These are phyloP conservation scores for Drosophila flavopinicola DNA, from an alignment of 2,888 invertebrate species.

Conservation along the genomic window DNA sequence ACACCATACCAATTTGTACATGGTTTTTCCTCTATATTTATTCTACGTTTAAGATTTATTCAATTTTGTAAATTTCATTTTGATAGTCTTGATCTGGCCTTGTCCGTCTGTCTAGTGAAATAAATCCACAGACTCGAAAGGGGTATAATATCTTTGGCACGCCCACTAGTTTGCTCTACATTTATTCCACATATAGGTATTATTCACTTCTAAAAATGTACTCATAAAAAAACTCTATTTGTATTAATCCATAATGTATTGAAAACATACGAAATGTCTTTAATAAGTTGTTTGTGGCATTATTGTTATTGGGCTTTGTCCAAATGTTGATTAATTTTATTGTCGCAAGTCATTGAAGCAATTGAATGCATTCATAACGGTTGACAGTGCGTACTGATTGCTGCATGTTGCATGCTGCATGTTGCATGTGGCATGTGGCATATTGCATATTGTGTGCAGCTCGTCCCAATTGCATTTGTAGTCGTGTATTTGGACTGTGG, in stretches of 20 bases:
- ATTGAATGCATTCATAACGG: constrained; percentile 75
- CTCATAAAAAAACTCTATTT: not conserved
- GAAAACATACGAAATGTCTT: not conserved
- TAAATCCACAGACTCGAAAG: too few species aligned
- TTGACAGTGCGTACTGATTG: constrained; percentile 65
- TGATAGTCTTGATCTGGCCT: too few species aligned
- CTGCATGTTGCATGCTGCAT: constrained; percentile 9
- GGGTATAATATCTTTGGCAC: too few species aligned
- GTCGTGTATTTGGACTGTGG: constrained; percentile 36
- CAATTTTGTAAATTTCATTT: too few species aligned
- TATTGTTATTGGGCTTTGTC: constrained; percentile 30
- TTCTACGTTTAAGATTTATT: too few species aligned
- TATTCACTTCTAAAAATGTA: too few species aligned
- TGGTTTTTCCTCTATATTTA: too few species aligned
- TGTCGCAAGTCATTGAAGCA: constrained; percentile 77
- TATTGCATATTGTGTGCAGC: not conserved
- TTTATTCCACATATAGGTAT: too few species aligned
- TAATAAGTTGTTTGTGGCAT: constrained; percentile 10
- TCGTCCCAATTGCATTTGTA: constrained; percentile 16
- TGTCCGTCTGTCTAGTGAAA: too few species aligned
- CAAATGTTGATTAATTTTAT: constrained; percentile 77
- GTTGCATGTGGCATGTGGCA: constrained; percentile 1
- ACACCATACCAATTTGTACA: too few species aligned
- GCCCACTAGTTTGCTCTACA: too few species aligned
- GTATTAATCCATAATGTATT: not conserved